These are phyloP conservation scores for Vidua macroura DNA, from an alignment of 2,113 vertebrate species.

Conservation along the genomic window DNA sequence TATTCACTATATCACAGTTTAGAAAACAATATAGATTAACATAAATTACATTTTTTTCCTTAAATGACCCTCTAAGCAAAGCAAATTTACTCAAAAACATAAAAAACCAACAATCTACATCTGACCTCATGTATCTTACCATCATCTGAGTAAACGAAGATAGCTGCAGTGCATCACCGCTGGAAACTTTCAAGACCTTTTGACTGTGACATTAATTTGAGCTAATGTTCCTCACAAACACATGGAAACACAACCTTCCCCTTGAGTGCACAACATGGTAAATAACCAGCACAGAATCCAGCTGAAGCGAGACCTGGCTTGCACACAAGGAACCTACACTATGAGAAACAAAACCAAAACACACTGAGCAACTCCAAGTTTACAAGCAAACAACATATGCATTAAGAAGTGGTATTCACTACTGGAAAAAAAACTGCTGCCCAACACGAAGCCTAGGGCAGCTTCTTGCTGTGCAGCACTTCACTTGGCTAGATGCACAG, in stretches of 20 bases:
- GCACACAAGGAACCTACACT: conserved; percentile 29
- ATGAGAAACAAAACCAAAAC: conserved; percentile 26
- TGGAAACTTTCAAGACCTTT: not conserved
- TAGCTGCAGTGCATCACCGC: not conserved
- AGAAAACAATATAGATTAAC: not conserved
- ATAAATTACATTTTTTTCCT: not conserved
- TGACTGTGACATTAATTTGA: not conserved
- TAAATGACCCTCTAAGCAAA: not conserved
- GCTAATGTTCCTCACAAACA: conserved; percentile 1
- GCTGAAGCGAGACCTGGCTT: conserved; percentile 37
- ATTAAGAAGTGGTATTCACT: conserved; percentile 28
- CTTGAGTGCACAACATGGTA: conserved; percentile 7
- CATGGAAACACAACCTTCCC: conserved; percentile 3
- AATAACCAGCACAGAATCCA: conserved; percentile 29
- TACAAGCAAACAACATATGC: conserved; percentile 45
- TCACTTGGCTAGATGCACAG: not conserved
- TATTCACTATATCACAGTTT: not conserved
- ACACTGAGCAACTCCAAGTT: conserved; percentile 39
- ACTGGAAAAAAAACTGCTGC: not conserved
- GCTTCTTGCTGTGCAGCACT: not conserved
- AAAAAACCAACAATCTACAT: not conserved
- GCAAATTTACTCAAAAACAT: not conserved
- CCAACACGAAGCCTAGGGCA: not conserved
- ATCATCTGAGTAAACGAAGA: not conserved
- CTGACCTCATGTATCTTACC: conserved; percentile 18